Evolutionary conservation across 2,888 invertebrate genomes (phyloP).

Genomic region (Noctua fimbriata): DNA sequence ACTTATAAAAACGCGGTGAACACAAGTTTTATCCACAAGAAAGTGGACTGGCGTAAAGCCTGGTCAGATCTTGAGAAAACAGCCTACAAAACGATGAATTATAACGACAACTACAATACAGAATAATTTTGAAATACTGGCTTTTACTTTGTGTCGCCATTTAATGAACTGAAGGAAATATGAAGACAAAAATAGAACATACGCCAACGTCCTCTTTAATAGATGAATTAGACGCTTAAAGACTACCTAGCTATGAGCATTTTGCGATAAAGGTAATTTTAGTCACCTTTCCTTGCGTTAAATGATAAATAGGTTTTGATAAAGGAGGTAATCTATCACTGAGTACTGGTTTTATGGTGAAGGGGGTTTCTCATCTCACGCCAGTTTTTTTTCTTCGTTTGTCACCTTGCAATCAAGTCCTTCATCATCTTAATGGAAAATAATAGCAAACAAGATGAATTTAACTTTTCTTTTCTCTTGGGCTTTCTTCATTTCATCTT

Average conservation of each 20-base stretch:
- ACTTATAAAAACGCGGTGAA: slow-evolving; percentile 2
- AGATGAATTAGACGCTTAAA: slow-evolving; percentile 33
- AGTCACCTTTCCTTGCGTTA: slow-evolving; percentile 5
- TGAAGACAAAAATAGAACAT: slow-evolving; percentile 39
- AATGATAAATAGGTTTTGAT: slow-evolving; percentile 47
- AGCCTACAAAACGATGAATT: slow-evolving; percentile 16
- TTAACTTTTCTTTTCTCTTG: not conserved
- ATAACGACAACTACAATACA: slow-evolving; percentile 2
- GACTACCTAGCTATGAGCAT: not conserved
- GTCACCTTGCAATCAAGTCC: not conserved
- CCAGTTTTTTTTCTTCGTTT: not conserved
- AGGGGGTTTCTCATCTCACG: slow-evolving; percentile 3
- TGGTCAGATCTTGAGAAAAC: slow-evolving; percentile 8
- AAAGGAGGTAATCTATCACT: slow-evolving; percentile 40
- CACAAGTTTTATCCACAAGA: slow-evolving; percentile 25
- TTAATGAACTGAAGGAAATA: slow-evolving; percentile 31
- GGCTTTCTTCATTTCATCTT: not conserved
- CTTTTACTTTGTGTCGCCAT: slow-evolving; percentile 8
- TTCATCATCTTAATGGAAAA: not conserved
- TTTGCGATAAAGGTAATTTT: slow-evolving; percentile 25
- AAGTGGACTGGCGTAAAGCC: slow-evolving; percentile 23
- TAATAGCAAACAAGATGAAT: not conserved
- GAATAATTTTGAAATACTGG: slow-evolving; percentile 28
- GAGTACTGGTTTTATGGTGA: slow-evolving; percentile 13
- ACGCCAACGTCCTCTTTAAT: slow-evolving; percentile 5